Evolutionary conservation across 2,888 invertebrate genomes (phyloP).

Genomic region (Dicyrtomina minuta): DNA sequence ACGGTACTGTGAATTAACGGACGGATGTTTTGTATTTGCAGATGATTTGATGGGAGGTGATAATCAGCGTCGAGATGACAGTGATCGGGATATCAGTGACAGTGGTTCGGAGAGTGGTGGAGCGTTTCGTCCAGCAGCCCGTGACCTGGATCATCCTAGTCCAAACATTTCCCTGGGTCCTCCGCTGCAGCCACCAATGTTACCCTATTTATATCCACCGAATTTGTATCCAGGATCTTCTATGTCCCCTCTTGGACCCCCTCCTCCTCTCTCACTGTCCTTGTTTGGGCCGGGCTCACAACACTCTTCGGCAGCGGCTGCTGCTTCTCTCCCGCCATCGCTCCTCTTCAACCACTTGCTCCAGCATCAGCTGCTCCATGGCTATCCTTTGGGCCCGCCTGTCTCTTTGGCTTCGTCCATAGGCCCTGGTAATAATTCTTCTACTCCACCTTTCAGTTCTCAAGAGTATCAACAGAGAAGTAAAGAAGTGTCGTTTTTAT

Average conservation of each 20-base stretch:
- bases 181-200: slow-evolving; percentile 84
- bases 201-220: slow-evolving; percentile 90
- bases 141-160: slow-evolving; percentile 67
- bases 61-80: slow-evolving; percentile 54
- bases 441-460: slow-evolving; percentile 20
- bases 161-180: slow-evolving; percentile 94
- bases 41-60: slow-evolving; percentile 47
- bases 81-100: slow-evolving; percentile 55
- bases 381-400: slow-evolving; percentile 55
- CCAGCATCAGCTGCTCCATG: slow-evolving; percentile 54
- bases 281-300: slow-evolving; percentile 60
- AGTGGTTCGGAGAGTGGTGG: slow-evolving; percentile 57
- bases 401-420: slow-evolving; percentile 59
- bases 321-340: slow-evolving; percentile 54
- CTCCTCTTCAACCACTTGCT: slow-evolving; percentile 55
- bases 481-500: slow-evolving; percentile 52
- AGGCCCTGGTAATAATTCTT: slow-evolving; percentile 52
- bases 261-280: slow-evolving; percentile 66
- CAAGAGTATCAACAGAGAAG: slow-evolving; percentile 32
- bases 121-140: slow-evolving; percentile 49
- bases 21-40: slow-evolving; percentile 4
- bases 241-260: slow-evolving; percentile 59
- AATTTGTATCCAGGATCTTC: slow-evolving; percentile 69
- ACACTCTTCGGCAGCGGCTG: slow-evolving; percentile 60
- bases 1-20: neutral